Percentiles rank a stretch among this genome's conserved stretches.
These are phyloP conservation scores for Thyatira batis DNA, from an alignment of 2,888 invertebrate genomes.

Conservation along the genomic window DNA sequence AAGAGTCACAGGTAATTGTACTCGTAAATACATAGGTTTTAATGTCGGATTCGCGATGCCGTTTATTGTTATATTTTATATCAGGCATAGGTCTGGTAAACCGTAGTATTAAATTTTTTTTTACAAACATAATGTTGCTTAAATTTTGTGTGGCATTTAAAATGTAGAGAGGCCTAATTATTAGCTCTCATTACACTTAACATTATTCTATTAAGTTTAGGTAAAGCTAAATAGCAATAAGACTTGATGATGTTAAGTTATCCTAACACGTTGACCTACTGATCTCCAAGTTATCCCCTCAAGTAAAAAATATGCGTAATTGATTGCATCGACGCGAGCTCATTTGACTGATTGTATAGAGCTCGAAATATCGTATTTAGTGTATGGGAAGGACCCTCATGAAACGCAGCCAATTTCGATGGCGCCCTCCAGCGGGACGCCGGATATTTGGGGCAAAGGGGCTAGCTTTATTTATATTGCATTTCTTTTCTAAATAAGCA, in stretches of 20 bases:
- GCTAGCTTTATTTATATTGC: conserved; percentile 63
- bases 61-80: conserved; percentile 1
- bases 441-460: conserved; percentile 27
- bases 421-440: conserved; percentile 45
- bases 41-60: not conserved
- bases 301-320: conserved; percentile 71
- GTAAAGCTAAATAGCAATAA: not conserved
- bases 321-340: conserved; percentile 75
- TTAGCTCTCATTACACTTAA: too few relatives aligned
- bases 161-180: too few relatives aligned
- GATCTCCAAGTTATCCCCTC: conserved; percentile 50
- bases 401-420: conserved; percentile 75
- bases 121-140: not conserved
- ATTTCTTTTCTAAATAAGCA: conserved; percentile 60
- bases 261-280: conserved; percentile 50
- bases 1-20: conserved; percentile 39
- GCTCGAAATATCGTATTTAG: conserved; percentile 78
- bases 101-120: conserved; percentile 2
- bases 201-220: not conserved
- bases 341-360: conserved; percentile 78
- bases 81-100: not conserved
- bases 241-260: too few relatives aligned
- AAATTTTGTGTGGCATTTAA: too few relatives aligned
- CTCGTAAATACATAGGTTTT: conserved; percentile 25
- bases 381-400: conserved; percentile 74